phyloP scores from a whole-genome alignment of 2,888 invertebrate genomes.

The Oithona nana region DNA sequence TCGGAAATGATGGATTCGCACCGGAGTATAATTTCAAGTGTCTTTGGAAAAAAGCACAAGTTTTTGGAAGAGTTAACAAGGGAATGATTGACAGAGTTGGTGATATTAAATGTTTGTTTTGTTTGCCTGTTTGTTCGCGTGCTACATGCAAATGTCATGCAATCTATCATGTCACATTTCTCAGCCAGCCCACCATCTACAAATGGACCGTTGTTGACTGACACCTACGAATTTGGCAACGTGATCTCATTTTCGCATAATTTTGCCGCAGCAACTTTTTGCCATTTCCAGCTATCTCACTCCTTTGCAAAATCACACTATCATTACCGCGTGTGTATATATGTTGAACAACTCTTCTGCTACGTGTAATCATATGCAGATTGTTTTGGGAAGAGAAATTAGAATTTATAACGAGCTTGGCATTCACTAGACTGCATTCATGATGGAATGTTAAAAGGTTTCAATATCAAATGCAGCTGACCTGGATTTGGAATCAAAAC shows the following conservation, averaged over 20 bases:
- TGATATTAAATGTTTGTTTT: background rate
- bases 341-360: too few species aligned
- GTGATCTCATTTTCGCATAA: background rate
- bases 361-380: too few species aligned
- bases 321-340: too few species aligned
- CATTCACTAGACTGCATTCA: too few species aligned
- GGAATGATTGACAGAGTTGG: background rate
- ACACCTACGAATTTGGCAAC: background rate
- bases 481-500: too few species aligned
- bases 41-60: background rate
- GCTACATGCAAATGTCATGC: background rate
- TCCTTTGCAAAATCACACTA: too few species aligned
- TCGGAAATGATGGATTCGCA: background rate
- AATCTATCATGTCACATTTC: background rate
- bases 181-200: background rate
- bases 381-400: too few species aligned
- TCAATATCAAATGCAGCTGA: too few species aligned
- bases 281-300: background rate
- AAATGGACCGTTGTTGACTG: background rate
- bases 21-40: background rate
- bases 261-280: background rate
- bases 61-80: background rate
- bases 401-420: too few species aligned
- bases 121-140: background rate
- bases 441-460: too few species aligned